These are phyloP conservation scores for Oxyruncus cristatus DNA, from an alignment of 2,113 vertebrate species.

Conservation along the genomic window DNA sequence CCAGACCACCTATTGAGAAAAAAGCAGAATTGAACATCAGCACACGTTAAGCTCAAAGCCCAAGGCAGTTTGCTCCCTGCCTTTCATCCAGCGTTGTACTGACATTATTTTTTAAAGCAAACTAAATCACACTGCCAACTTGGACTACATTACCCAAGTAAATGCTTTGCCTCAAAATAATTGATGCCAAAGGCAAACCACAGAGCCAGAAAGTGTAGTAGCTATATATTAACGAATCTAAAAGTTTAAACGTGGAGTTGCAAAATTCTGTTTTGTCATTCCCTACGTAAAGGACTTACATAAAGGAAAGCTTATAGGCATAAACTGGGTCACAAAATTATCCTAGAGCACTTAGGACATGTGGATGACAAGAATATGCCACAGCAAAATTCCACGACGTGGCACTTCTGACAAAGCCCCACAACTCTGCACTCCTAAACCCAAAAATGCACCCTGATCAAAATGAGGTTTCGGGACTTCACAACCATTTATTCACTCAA, in stretches of 20 bases:
- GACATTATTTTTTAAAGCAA: neutral
- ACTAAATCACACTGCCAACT: neutral
- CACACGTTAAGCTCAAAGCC: neutral
- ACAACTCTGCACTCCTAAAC: neutral
- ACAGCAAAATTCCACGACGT: neutral
- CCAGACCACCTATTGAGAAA: conserved; percentile 88
- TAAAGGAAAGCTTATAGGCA: neutral
- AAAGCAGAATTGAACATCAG: neutral
- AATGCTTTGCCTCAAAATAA: neutral
- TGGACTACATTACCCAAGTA: neutral
- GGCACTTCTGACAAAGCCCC: neutral
- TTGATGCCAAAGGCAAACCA: neutral
- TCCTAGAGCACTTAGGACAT: neutral
- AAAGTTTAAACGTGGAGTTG: neutral
- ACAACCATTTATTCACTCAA: neutral
- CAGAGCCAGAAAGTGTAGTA: neutral
- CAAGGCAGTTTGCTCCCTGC: neutral
- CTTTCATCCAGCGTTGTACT: neutral
- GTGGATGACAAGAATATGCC: neutral
- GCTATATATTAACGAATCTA: neutral
- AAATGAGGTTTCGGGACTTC: neutral
- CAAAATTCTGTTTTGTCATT: neutral
- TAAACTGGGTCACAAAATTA: neutral
- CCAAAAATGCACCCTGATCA: neutral
- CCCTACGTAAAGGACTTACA: neutral